Evolutionary conservation across 2,888 invertebrate genomes (phyloP), one percentile per base, ranked within the genome.

Genomic region (Chorisops tibialis): DNA sequence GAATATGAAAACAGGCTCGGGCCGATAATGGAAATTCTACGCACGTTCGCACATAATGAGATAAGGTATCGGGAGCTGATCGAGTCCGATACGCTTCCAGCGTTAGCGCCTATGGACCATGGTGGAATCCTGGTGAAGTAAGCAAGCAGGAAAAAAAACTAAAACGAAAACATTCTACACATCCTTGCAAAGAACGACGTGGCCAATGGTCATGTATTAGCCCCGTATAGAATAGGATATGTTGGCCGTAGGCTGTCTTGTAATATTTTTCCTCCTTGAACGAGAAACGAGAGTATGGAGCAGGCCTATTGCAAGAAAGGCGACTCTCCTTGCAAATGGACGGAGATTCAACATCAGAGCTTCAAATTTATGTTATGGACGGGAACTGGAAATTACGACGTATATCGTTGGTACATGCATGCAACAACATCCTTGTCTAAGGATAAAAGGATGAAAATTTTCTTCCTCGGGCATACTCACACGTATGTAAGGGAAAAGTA

Each of bases 61-160:
- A 66, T 66, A 66, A 66, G 66, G 62, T 64, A 66, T 66, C 61
- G 56, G 63, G 66, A 64, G 61, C 64, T 59, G 66, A 66, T 66
- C 63, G 64, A 63, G 63, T 63, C 64, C 61, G 61, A 64, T 64
- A 64, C 51, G 58, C 61, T 64, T 51, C 37, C 58, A 63, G 61
- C 58, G 63, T 61, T 45, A 45, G 30, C 16, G 5, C 30, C 30
- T 38, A 45, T 45, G 18, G 16, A 30, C 56, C 43, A 41, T 12
- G n/a, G 41, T 6, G 16, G 6, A 16, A 12, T 41, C 30, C n/a
- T n/a, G n/a, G n/a, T n/a, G n/a, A n/a, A n/a, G 30, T 7, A 30
- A 30, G 30, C 7, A 30, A 30, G 30, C 30, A 9, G 9, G 30
- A 30, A 30, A 41, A 41, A 14, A 12, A 41, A 41, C 41, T 41